phyloP scores from a whole-genome alignment of 2,113 vertebrate species.

The Heterotis niloticus region DNA sequence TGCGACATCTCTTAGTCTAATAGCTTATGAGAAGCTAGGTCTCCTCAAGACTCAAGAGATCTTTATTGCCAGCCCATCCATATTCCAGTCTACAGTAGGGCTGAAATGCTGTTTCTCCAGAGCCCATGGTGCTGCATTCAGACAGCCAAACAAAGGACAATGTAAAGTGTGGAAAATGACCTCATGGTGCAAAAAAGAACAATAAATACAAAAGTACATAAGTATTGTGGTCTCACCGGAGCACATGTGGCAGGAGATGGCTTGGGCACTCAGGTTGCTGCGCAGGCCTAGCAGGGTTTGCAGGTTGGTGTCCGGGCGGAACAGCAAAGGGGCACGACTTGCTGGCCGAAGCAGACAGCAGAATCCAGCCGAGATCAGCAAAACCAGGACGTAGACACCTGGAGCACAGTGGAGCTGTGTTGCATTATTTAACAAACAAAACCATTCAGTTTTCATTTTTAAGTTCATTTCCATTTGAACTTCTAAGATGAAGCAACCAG shows the following conservation, averaged over 20 bases:
- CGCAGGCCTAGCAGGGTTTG: constrained; percentile 90
- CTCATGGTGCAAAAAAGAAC: background rate
- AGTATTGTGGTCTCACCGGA: constrained; percentile 71
- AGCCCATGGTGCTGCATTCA: no score
- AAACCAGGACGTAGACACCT: constrained; percentile 79
- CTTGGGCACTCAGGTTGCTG: constrained; percentile 93
- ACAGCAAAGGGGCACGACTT: constrained; percentile 85
- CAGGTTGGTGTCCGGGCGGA: constrained; percentile 89
- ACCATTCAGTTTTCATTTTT: background rate
- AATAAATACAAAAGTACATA: background rate
- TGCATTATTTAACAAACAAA: background rate
- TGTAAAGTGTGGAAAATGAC: no score
- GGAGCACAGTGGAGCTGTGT: constrained; percentile 35
- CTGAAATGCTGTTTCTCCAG: no score
- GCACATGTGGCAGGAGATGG: constrained; percentile 91
- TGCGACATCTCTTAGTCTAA: no score
- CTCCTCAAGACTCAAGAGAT: no score
- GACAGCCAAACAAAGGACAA: no score
- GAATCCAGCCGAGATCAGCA: constrained; percentile 81
- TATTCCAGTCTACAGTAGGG: no score
- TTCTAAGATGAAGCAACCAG: no score
- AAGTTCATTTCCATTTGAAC: background rate
- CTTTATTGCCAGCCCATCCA: no score
- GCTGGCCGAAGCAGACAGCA: constrained; percentile 85
- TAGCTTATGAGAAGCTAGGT: no score